Conservation (phyloP, 1,140 invertebrate genomes). For the Bombus balteatus region DNA sequence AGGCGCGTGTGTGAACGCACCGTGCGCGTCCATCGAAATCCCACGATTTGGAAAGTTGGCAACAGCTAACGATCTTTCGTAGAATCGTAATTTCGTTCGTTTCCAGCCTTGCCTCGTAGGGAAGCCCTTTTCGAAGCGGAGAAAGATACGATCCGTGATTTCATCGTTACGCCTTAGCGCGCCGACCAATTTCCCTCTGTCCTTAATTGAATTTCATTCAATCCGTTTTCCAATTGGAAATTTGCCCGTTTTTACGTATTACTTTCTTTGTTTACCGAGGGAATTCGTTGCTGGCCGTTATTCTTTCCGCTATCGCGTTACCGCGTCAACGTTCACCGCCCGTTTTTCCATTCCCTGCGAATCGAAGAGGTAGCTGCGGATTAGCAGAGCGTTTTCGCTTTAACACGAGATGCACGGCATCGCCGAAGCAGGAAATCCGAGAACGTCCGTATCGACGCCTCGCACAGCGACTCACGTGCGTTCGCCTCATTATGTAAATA, state of each 20-base stretch:
- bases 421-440: background rate
- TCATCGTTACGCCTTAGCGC: constrained; percentile 52
- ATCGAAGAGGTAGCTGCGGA: background rate
- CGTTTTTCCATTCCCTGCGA: no score
- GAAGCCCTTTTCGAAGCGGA: no score
- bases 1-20: rapidly evolving
- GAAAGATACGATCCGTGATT: constrained; percentile 10
- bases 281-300: background rate
- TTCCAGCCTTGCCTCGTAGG: background rate
- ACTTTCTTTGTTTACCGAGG: constrained; percentile 62
- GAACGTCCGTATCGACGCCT: background rate
- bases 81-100: constrained; percentile 16
- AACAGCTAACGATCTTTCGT: background rate
- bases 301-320: constrained; percentile 3
- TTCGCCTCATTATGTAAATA: background rate
- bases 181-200: constrained; percentile 72
- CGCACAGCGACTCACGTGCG: background rate
- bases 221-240: constrained; percentile 75
- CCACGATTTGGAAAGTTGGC: background rate
- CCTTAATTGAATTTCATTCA: constrained; percentile 79
- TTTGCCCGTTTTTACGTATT: constrained; percentile 46
- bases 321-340: no score
- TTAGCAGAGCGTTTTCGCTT: background rate
- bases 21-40: background rate
- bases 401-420: background rate